These are phyloP conservation scores for Athalia rosae DNA, from an alignment of 2,888 invertebrate genomes.

Conservation along the genomic window DNA sequence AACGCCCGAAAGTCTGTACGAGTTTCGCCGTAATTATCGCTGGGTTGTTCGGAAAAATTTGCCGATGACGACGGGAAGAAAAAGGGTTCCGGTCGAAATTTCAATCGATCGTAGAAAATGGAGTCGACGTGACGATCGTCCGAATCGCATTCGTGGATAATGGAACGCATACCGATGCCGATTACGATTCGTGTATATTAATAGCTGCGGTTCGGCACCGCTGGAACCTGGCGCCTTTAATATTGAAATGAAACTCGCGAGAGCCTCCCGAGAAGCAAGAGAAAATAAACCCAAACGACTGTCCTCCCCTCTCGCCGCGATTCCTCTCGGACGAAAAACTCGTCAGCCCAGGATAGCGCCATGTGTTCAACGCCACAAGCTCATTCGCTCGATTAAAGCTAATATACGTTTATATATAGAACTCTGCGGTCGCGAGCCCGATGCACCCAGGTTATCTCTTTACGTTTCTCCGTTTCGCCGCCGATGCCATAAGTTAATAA, in stretches of 20 bases:
- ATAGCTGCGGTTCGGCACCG: slow-evolving; percentile 36
- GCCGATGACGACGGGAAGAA: no score
- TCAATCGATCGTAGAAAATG: neutral
- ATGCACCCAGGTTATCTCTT: neutral
- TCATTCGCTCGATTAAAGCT: slow-evolving; percentile 33
- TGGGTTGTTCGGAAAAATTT: neutral
- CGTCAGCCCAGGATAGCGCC: slow-evolving; percentile 32
- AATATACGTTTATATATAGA: neutral
- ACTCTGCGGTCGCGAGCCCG: neutral
- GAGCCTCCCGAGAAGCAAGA: slow-evolving; percentile 31
- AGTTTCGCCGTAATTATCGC: neutral
- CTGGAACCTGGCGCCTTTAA: slow-evolving; percentile 31
- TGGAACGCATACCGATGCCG: slow-evolving; percentile 14
- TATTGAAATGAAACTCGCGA: slow-evolving; percentile 38
- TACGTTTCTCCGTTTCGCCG: neutral
- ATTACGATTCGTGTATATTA: slow-evolving; percentile 29
- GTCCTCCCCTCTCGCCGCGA: slow-evolving; percentile 16
- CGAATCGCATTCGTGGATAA: slow-evolving; percentile 16
- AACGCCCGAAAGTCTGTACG: neutral
- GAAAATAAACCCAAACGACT: slow-evolving; percentile 35
- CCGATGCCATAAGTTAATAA: no score
- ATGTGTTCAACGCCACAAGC: slow-evolving; percentile 40
- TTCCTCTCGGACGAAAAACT: slow-evolving; percentile 22
- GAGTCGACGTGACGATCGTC: neutral
- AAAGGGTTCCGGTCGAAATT: no score